Conservation (phyloP, 2,113 vertebrate species). For the Melanotaenia duboulayi region DNA sequence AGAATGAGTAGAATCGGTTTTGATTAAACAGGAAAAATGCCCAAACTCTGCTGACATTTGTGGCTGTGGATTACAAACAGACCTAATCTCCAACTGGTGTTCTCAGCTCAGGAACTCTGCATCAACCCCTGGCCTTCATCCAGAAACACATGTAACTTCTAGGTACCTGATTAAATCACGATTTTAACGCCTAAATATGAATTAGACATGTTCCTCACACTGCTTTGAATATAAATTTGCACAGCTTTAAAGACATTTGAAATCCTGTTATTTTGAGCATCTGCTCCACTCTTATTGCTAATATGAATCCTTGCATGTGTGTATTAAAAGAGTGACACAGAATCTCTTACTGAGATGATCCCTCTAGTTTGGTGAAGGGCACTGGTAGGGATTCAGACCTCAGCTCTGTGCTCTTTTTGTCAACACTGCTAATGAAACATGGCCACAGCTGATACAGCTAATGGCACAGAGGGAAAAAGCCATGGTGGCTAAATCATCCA, state of each 20-base stretch:
- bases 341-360: constrained; percentile 67
- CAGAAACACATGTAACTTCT: constrained; percentile 18
- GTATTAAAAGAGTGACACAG: constrained; percentile 65
- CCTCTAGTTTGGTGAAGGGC: constrained; percentile 72
- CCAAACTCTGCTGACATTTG: constrained; percentile 48
- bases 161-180: constrained; percentile 23
- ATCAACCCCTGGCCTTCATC: constrained; percentile 30
- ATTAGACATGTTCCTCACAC: not conserved
- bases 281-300: constrained; percentile 14
- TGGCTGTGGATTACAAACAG: constrained; percentile 65
- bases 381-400: constrained; percentile 62
- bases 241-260: not conserved
- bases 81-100: constrained; percentile 62
- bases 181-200: not conserved
- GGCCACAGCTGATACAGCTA: constrained; percentile 74
- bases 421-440: constrained; percentile 72
- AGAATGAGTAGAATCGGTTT: constrained; percentile 63
- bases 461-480: constrained; percentile 38
- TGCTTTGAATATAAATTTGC: not conserved
- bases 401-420: constrained; percentile 59
- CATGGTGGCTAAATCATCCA: not conserved
- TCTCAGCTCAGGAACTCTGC: constrained; percentile 27
- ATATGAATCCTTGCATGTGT: constrained; percentile 17
- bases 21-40: constrained; percentile 69
- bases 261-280: constrained; percentile 14